Conservation (phyloP, 2,797 vertebrate species). For the Protonibea diacanthus region DNA sequence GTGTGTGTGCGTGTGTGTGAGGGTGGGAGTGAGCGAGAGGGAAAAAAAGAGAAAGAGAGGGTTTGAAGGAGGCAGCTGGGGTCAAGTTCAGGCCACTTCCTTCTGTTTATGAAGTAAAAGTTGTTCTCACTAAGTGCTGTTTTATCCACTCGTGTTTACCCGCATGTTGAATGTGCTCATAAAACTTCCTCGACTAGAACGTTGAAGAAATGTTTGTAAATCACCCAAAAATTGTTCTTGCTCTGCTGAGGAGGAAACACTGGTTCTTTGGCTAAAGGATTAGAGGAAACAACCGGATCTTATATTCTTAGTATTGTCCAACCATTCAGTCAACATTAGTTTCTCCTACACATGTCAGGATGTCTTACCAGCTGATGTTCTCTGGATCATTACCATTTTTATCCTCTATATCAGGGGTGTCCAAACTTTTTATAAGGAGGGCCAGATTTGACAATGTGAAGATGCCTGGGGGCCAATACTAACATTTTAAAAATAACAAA, state of each 20-base stretch:
- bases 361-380: too few species aligned
- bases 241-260: background rate
- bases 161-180: background rate
- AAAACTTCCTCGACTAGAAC: background rate
- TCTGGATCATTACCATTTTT: background rate
- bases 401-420: too few species aligned
- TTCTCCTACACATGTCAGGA: background rate
- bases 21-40: slow-evolving; percentile 21
- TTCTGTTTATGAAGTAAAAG: slow-evolving; percentile 53
- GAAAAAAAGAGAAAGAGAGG: slow-evolving; percentile 2
- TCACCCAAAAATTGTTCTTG: background rate
- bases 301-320: background rate
- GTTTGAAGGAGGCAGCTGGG: slow-evolving; percentile 37
- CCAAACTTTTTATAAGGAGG: too few species aligned
- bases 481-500: too few species aligned
- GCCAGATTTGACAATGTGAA: too few species aligned
- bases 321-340: background rate
- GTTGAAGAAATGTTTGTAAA: background rate
- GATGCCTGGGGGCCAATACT: too few species aligned
- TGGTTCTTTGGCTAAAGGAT: background rate
- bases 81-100: slow-evolving; percentile 70
- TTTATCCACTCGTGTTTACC: slow-evolving; percentile 4
- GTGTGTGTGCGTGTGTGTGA: slow-evolving; percentile 25
- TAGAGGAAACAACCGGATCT: background rate
- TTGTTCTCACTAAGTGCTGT: slow-evolving; percentile 18